These are phyloP conservation scores for Acrocyrtus sp. DNA, from an alignment of 2,888 invertebrate genomes.

Conservation along the genomic window DNA sequence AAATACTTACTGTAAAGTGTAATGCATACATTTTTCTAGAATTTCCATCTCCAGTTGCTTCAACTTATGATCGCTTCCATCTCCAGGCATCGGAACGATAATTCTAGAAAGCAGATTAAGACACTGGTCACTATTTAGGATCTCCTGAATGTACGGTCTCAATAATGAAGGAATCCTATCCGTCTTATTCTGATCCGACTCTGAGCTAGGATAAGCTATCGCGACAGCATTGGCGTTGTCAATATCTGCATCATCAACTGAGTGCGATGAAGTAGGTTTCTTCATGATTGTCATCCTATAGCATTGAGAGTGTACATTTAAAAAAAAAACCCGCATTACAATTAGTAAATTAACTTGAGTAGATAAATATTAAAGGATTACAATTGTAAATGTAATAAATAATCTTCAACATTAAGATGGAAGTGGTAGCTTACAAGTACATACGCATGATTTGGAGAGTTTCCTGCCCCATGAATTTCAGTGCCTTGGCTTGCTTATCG, in stretches of 20 bases:
- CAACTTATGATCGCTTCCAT: neutral
- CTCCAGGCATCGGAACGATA: constrained; percentile 2
- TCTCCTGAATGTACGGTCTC: constrained; percentile 12
- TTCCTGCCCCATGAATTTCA: constrained; percentile 38
- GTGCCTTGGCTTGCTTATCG: constrained; percentile 29
- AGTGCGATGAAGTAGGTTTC: neutral
- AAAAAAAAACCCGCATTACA: no score
- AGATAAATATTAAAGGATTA: no score
- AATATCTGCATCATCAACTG: neutral
- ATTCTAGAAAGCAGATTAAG: constrained; percentile 23
- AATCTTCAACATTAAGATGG: no score
- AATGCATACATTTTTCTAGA: constrained; percentile 7
- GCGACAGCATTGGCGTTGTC: neutral
- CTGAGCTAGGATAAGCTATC: no score
- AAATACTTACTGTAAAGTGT: no score
- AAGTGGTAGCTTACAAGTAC: constrained; percentile 47
- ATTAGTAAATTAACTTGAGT: no score
- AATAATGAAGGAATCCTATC: constrained; percentile 11
- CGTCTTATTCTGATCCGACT: no score
- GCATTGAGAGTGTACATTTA: no score
- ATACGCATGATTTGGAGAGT: constrained; percentile 35
- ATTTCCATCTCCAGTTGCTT: constrained; percentile 4
- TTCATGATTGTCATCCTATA: constrained; percentile 9
- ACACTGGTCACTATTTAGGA: constrained; percentile 20
- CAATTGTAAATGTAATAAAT: no score